Evolutionary conservation across 2,113 vertebrate species (phyloP).

Genomic region (Myanophis thanlyinensis): DNA sequence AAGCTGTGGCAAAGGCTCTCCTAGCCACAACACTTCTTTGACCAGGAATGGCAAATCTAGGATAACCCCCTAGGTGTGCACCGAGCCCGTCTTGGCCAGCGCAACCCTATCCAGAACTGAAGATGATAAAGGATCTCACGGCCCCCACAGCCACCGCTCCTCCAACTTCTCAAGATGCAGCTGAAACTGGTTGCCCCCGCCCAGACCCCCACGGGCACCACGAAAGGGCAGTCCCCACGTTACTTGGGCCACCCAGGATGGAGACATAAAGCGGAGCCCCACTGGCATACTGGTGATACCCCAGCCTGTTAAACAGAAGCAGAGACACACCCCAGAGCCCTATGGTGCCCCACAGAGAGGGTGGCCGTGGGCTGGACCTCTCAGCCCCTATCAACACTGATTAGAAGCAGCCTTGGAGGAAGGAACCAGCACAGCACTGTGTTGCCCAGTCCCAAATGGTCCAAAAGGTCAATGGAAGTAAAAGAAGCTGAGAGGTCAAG

Average conservation of each 20-base stretch:
- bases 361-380: not conserved
- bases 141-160: not conserved
- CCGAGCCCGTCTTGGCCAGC: not conserved
- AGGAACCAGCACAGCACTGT: not conserved
- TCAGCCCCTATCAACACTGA: not conserved
- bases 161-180: not conserved
- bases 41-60: not conserved
- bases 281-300: not conserved
- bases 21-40: not conserved
- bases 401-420: not conserved
- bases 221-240: not conserved
- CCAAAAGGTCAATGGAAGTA: not conserved
- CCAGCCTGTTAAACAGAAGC: not conserved
- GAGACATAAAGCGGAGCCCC: not conserved
- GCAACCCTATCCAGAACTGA: not conserved
- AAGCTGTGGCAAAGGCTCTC: not conserved
- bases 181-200: not conserved
- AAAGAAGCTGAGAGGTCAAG: not conserved
- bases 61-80: not conserved
- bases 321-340: not conserved
- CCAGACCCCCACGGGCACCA: not conserved
- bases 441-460: not conserved
- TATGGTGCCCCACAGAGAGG: not conserved
- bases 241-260: not conserved
- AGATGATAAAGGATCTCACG: not conserved